A percentile compares a stretch with the other conserved stretches of the same genome.
phyloP scores from a whole-genome alignment of 2,797 vertebrate genomes.

The Thunnus albacares region DNA sequence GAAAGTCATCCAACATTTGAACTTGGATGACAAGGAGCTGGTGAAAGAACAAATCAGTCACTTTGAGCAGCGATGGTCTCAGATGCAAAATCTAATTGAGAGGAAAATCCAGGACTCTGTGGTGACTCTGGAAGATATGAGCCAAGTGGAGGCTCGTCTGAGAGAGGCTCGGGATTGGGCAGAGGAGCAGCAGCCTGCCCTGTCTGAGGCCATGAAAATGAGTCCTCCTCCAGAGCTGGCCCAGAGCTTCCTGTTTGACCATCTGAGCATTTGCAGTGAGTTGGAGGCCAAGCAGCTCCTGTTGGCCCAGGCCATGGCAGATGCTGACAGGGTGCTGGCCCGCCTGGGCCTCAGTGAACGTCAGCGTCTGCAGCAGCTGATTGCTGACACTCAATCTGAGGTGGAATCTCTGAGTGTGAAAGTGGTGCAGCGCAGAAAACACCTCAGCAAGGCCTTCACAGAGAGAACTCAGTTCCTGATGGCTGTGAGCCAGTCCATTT shows the following conservation, averaged over 20 bases:
- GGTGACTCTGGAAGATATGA: slow-evolving; percentile 92
- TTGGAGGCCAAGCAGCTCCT: slow-evolving; percentile 94
- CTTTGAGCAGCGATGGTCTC: slow-evolving; percentile 95
- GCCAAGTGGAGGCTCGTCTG: slow-evolving; percentile 88
- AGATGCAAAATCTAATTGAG: slow-evolving; percentile 92
- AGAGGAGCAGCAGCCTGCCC: slow-evolving; percentile 91
- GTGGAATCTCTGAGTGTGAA: slow-evolving; percentile 90
- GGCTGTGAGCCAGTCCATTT: slow-evolving; percentile 91
- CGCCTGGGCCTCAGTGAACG: slow-evolving; percentile 94
- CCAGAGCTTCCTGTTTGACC: slow-evolving; percentile 94
- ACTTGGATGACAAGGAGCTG: slow-evolving; percentile 94
- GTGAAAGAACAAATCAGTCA: slow-evolving; percentile 94
- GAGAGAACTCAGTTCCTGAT: slow-evolving; percentile 96
- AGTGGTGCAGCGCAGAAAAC: slow-evolving; percentile 91
- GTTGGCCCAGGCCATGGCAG: slow-evolving; percentile 88
- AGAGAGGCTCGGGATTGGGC: slow-evolving; percentile 96
- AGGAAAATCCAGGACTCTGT: slow-evolving; percentile 93
- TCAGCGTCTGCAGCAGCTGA: slow-evolving; percentile 90
- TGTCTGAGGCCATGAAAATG: slow-evolving; percentile 93
- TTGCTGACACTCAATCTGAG: slow-evolving; percentile 89
- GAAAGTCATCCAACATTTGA: slow-evolving; percentile 91
- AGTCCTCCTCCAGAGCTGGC: slow-evolving; percentile 94
- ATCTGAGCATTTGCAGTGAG: slow-evolving; percentile 94
- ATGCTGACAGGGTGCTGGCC: slow-evolving; percentile 91
- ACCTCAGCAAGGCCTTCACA: slow-evolving; percentile 95